Evolutionary conservation across 2,113 vertebrate genomes (phyloP).

Genomic region (Oncorhynchus masou): DNA sequence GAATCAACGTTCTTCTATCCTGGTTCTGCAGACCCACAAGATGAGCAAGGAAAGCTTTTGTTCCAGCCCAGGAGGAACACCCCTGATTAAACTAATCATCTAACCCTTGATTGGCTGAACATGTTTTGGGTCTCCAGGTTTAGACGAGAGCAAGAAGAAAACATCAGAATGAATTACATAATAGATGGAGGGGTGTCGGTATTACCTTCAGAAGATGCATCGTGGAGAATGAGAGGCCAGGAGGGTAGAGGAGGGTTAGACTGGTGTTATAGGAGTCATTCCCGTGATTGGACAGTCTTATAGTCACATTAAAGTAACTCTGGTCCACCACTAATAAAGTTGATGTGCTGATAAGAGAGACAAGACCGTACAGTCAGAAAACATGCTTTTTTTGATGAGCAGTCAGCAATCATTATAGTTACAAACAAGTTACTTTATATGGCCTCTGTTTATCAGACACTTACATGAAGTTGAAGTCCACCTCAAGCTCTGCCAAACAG

Average conservation of each 20-base stretch:
- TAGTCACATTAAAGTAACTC: no score
- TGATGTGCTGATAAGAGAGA: slow-evolving; percentile 39
- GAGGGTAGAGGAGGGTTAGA: slow-evolving; percentile 59
- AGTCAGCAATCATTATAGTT: background rate
- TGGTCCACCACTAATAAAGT: slow-evolving; percentile 62
- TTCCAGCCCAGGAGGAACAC: background rate
- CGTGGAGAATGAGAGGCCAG: slow-evolving; percentile 69
- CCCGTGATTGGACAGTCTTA: slow-evolving; percentile 48
- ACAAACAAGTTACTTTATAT: background rate
- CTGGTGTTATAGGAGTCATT: slow-evolving; percentile 76
- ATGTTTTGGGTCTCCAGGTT: no score
- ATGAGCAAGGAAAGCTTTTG: no score
- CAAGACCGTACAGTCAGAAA: slow-evolving; percentile 9
- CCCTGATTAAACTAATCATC: background rate
- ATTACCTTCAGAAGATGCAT: slow-evolving; percentile 53
- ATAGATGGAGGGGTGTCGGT: no score
- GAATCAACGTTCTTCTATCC: no score
- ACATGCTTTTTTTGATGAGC: background rate
- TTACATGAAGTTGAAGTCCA: slow-evolving; percentile 58
- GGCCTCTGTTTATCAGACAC: slow-evolving; percentile 9
- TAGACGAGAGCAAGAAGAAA: no score
- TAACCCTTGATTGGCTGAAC: no score
- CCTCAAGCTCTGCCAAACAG: background rate
- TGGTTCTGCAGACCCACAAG: no score
- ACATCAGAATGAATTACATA: no score